These are phyloP conservation scores for Drosophila funebris DNA, from an alignment of 1,140 invertebrate species.

Conservation along the genomic window DNA sequence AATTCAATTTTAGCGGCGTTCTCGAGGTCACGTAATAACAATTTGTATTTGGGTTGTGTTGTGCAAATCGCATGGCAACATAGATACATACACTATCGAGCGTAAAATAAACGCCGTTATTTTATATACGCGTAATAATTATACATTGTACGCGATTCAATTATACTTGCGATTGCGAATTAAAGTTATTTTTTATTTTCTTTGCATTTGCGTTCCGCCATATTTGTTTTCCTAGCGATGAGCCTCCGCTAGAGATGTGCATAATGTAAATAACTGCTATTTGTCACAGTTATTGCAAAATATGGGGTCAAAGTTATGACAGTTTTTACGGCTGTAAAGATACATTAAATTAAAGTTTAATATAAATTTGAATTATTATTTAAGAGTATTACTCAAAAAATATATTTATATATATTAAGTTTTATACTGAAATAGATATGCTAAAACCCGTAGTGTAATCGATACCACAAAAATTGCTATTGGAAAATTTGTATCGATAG, in stretches of 20 bases:
- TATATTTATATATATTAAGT: no score
- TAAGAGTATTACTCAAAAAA: no score
- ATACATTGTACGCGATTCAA: background rate
- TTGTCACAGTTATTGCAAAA: background rate
- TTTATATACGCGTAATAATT: constrained; percentile 1
- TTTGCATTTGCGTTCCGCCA: constrained; percentile 67
- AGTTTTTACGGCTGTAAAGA: no score
- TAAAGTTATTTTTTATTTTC: constrained; percentile 55
- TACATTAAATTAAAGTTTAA: no score
- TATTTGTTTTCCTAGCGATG: constrained; percentile 70
- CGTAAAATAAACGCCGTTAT: background rate
- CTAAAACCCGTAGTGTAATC: no score
- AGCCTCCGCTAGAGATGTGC: constrained; percentile 9
- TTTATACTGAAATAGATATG: no score
- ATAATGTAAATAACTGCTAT: constrained; percentile 16
- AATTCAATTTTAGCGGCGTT: constrained; percentile 57
- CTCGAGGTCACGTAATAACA: constrained; percentile 49
- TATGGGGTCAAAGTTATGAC: background rate
- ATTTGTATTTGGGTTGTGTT: constrained; percentile 36
- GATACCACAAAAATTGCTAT: no score
- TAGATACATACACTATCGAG: constrained; percentile 2
- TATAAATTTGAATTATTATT: no score
- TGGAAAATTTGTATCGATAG: no score
- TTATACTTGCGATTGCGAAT: constrained; percentile 5
- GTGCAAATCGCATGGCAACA: constrained; percentile 52